phyloP scores from a whole-genome alignment of 2,113 vertebrate genomes.

The Candoia aspera region DNA sequence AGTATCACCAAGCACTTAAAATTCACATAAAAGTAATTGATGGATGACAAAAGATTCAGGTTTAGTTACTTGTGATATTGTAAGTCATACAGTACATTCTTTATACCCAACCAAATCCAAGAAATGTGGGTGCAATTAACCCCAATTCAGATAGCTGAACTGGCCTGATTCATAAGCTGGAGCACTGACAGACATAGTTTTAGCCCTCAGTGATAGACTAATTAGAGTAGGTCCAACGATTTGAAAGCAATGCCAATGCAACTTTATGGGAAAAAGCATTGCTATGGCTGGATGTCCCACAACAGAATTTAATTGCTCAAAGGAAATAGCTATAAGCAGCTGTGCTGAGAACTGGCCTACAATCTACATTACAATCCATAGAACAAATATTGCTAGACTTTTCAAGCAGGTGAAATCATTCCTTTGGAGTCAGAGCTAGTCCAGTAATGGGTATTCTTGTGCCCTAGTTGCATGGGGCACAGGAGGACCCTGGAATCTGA shows the following conservation, averaged over 20 bases:
- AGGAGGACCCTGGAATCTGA: neutral
- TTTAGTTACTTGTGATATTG: constrained; percentile 44
- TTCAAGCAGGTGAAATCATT: constrained; percentile 43
- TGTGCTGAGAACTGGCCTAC: constrained; percentile 64
- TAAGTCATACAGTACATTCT: neutral
- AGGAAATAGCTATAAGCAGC: constrained; percentile 59
- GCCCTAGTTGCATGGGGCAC: constrained; percentile 30
- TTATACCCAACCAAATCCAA: neutral
- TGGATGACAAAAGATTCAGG: constrained; percentile 52
- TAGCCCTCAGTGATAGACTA: constrained; percentile 19
- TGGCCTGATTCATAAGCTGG: neutral
- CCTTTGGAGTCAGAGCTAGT: constrained; percentile 52
- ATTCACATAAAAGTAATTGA: neutral
- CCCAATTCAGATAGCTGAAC: neutral
- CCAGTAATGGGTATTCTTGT: constrained; percentile 37
- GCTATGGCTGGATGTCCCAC: constrained; percentile 66
- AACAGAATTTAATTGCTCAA: constrained; percentile 69
- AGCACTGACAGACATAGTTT: neutral
- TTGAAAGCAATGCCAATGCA: constrained; percentile 63
- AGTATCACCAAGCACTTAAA: neutral
- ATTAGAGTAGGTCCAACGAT: constrained; percentile 63
- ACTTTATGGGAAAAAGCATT: constrained; percentile 73
- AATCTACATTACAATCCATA: constrained; percentile 31
- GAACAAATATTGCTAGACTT: constrained; percentile 54
- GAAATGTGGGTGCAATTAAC: neutral